A percentile compares a stretch with the other conserved stretches of the same genome.
Conservation (phyloP, 2,888 invertebrate species). For the Drosophila gaucha region DNA sequence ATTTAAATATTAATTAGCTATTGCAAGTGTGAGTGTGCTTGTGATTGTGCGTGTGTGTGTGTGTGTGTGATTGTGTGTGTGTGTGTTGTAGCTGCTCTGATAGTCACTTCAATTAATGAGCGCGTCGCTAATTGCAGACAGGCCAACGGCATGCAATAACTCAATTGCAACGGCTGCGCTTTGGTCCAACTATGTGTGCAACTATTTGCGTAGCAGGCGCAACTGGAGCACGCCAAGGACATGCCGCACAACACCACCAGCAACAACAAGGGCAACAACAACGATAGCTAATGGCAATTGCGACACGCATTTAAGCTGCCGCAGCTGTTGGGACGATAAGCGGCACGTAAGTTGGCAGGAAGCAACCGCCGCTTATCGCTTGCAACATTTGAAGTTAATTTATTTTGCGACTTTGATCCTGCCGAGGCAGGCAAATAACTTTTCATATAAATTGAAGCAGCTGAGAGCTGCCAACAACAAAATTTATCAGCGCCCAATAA, state of each 20-base stretch:
- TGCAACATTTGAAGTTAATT: conserved; percentile 66
- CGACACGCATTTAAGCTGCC: conserved; percentile 41
- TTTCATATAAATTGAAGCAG: conserved; percentile 67
- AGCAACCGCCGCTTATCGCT: conserved; percentile 57
- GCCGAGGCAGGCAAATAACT: conserved; percentile 41
- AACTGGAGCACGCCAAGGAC: conserved; percentile 47
- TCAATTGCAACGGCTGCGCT: conserved; percentile 51
- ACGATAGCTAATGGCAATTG: conserved; percentile 11
- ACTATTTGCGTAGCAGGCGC: conserved; percentile 3
- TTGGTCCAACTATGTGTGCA: conserved; percentile 8
- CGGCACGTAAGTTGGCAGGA: conserved; percentile 54
- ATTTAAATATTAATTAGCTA: conserved; percentile 34
- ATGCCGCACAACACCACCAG: conserved; percentile 16
- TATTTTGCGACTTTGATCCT: conserved; percentile 69
- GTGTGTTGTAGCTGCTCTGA: conserved; percentile 21
- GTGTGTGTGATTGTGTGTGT: conserved; percentile 3
- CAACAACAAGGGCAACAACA: conserved; percentile 2
- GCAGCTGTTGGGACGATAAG: conserved; percentile 58
- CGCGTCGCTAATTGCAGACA: conserved; percentile 61
- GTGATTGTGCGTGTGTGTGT: conserved; percentile 6
- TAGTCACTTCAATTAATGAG: conserved; percentile 65
- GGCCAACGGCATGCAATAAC: conserved; percentile 69
- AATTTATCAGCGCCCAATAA: conserved; percentile 71
- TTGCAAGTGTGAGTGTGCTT: not conserved
- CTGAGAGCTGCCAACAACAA: conserved; percentile 16